Base-by-base conservation (phyloP, 2,113 vertebrate species). In the Xyrauchen texanus region DNA sequence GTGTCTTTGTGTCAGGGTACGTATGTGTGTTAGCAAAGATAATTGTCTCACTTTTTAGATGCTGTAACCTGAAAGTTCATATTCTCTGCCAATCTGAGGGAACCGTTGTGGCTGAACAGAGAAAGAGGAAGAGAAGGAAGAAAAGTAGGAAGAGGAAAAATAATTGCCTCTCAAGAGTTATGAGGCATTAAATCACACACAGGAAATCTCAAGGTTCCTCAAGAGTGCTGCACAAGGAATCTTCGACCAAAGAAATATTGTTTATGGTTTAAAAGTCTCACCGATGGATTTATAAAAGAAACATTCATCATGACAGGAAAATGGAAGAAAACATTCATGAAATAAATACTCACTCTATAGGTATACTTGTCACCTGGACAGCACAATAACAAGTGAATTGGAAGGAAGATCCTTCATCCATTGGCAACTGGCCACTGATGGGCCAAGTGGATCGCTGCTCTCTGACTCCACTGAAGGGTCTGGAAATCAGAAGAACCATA, bases 141-240 rank as follows among this genome's bases (percentile, higher is more conserved):
- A 81, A 78, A 85, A 85, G 67, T 77, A 85, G 80, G 71, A 79
- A 67, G 34, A 66, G 68, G 89, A 91, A 93, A 91, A 94, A 90
- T 91, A 87, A 94, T 94, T 90, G 91, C 92, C 92, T 93, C 90
- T 93, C 93, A 93, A 88, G 90, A 93, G 89, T 94, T 94, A 98
- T 93, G 95, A 97, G 94, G 95, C 94, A 94, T 96, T 98, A 98
- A 98, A 98, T 98, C 97, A 98, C 90, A 7, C 0, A 91, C 92
- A 93, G 95, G 97, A 98, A 97, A 95, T 95, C 95, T 98, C 97
- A 98, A 98, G 97, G 97, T 97, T 98, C 95, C 95, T 94, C 92
- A 94, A 94, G 96, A 96, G 95, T 96, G 93, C 93, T 95, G 95
- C 92, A 93, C 95, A 96, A 96, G 95, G 95, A 94, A 94, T 97